Evolutionary conservation across 2,888 invertebrate species (phyloP).

Genomic region (Marronus borbonicus): DNA sequence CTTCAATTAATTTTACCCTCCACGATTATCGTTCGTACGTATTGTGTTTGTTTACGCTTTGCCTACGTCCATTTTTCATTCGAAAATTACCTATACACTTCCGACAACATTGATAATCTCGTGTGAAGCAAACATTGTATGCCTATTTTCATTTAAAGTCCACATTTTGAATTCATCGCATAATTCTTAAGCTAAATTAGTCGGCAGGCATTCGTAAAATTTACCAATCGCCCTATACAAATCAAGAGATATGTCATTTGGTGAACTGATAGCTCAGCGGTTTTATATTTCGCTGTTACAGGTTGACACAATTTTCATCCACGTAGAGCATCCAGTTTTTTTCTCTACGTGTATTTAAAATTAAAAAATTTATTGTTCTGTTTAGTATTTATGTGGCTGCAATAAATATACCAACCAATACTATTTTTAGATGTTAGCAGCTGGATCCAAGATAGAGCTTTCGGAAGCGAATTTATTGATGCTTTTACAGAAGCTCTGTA

Average conservation of each 20-base stretch:
- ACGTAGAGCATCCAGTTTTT: neutral
- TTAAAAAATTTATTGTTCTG: conserved; percentile 34
- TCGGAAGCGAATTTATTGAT: conserved; percentile 40
- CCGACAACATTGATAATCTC: neutral
- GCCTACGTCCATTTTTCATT: neutral
- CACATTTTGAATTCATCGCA: conserved; percentile 31
- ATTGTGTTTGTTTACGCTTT: neutral
- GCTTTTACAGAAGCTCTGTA: conserved; percentile 46
- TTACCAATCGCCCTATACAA: conserved; percentile 4
- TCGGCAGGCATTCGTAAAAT: conserved; percentile 13
- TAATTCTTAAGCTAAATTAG: conserved; percentile 22
- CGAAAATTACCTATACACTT: neutral
- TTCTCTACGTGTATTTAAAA: conserved; percentile 12
- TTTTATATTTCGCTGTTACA: conserved; percentile 19
- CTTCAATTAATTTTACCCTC: neutral
- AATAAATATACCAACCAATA: conserved; percentile 13
- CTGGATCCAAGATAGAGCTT: conserved; percentile 32
- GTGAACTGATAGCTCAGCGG: neutral
- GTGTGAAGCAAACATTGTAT: neutral
- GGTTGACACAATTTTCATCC: conserved; percentile 13
- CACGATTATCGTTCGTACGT: neutral
- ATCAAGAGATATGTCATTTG: neutral
- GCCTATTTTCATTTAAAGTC: conserved; percentile 16
- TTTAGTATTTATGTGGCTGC: conserved; percentile 23
- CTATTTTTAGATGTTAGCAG: conserved; percentile 38